phyloP scores from a whole-genome alignment of 2,888 invertebrate genomes.

The Pocota personata region DNA sequence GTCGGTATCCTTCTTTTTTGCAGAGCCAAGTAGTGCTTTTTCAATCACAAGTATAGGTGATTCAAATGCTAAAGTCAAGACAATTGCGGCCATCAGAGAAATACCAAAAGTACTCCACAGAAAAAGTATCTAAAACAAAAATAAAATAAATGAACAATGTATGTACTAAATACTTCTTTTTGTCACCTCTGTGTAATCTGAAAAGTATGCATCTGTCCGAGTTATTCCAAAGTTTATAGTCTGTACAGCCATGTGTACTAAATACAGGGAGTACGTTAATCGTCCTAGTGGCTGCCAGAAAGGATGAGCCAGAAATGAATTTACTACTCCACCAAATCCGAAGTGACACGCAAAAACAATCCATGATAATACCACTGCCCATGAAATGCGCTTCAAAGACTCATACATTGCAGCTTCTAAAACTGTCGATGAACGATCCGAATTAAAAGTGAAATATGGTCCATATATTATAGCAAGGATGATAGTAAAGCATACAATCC shows the following conservation, averaged over 20 bases:
- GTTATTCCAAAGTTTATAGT: constrained; percentile 36
- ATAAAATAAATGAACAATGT: not conserved
- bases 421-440: constrained; percentile 75
- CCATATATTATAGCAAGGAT: constrained; percentile 80
- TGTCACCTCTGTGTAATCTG: constrained; percentile 59
- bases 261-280: constrained; percentile 76
- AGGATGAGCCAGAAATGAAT: constrained; percentile 80
- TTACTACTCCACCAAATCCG: constrained; percentile 80
- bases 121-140: constrained; percentile 44
- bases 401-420: constrained; percentile 81
- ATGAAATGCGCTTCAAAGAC: constrained; percentile 78
- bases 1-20: not conserved
- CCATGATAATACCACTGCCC: constrained; percentile 80
- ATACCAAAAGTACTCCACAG: constrained; percentile 68
- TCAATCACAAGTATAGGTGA: constrained; percentile 80
- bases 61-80: constrained; percentile 80
- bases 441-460: constrained; percentile 78
- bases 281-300: constrained; percentile 81
- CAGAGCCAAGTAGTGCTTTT: constrained; percentile 61
- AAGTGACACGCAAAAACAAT: constrained; percentile 82
- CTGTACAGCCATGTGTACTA: constrained; percentile 72
- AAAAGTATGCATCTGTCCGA: constrained; percentile 53
- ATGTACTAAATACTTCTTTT: not conserved
- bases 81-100: constrained; percentile 74
- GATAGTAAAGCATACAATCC: constrained; percentile 78